These are phyloP conservation scores for Platichthys stellatus DNA, from an alignment of 2,113 vertebrate genomes.

Conservation along the genomic window DNA sequence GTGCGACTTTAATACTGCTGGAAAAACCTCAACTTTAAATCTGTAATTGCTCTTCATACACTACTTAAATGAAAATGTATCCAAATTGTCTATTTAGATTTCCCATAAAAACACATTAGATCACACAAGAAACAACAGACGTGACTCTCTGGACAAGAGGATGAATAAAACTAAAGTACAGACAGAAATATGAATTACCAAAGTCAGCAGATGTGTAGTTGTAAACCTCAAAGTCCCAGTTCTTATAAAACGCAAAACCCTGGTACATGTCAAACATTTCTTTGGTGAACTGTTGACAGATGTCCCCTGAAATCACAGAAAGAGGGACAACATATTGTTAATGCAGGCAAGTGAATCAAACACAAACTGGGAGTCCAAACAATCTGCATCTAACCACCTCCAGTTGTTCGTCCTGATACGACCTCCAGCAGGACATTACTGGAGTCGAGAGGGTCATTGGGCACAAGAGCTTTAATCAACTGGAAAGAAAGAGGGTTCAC, in stretches of 20 bases:
- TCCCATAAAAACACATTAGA: not conserved
- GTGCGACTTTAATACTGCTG: too few relatives aligned
- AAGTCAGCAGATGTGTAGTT: conserved; percentile 89
- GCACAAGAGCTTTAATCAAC: conserved; percentile 87
- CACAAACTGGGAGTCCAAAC: not conserved
- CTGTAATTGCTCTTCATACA: too few relatives aligned
- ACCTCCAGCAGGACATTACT: conserved; percentile 90
- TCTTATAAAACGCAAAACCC: conserved; percentile 87
- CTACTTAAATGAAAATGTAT: too few relatives aligned
- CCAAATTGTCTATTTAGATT: too few relatives aligned
- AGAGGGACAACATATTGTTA: not conserved
- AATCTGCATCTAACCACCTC: conserved; percentile 79
- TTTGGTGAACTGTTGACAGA: conserved; percentile 95
- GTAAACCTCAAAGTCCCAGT: conserved; percentile 89
- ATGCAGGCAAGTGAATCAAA: not conserved
- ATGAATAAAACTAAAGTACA: not conserved
- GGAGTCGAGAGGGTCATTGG: conserved; percentile 85
- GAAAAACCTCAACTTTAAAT: too few relatives aligned
- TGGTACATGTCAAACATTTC: conserved; percentile 97
- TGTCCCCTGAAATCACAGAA: conserved; percentile 86
- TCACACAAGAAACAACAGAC: too few relatives aligned
- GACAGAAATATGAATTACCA: conserved; percentile 74
- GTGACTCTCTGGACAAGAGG: not conserved
- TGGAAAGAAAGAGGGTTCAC: conserved; percentile 51
- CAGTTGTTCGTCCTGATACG: conserved; percentile 92